Conservation (phyloP, 2,888 invertebrate species). For the Drosophila kanekoi region DNA sequence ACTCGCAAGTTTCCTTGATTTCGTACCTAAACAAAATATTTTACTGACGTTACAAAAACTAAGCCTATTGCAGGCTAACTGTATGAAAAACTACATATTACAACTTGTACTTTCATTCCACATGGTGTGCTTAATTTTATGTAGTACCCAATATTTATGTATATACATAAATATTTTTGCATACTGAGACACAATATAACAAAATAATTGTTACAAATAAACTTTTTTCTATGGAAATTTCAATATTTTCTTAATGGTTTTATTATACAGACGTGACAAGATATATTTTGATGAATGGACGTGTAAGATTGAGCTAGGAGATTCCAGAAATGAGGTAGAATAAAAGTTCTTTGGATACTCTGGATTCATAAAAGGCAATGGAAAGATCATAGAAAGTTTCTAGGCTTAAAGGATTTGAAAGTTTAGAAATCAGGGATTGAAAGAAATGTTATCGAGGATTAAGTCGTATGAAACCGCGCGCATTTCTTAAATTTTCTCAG, state of each 20-base stretch:
- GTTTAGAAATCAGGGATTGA: too few species aligned
- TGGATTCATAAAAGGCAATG: too few species aligned
- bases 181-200: constrained; percentile 44
- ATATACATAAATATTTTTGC: constrained; percentile 65
- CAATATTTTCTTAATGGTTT: background rate
- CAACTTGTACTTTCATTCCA: constrained; percentile 42
- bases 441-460: too few species aligned
- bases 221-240: constrained; percentile 47
- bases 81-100: constrained; percentile 1
- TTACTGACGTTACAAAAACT: constrained; percentile 3
- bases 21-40: constrained; percentile 41
- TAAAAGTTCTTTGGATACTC: too few species aligned
- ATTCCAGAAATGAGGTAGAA: too few species aligned
- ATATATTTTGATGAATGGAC: too few species aligned
- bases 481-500: background rate
- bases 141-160: constrained; percentile 15
- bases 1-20: constrained; percentile 51
- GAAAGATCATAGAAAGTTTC: too few species aligned
- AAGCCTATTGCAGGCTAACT: background rate
- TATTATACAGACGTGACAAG: background rate
- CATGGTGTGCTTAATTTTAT: constrained; percentile 23
- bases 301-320: too few species aligned
- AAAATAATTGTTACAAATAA: constrained; percentile 63
- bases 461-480: too few species aligned
- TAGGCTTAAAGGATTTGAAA: too few species aligned